Base-by-base conservation (phyloP, 1,140 invertebrate species). In the Trichonephila inaurata region DNA sequence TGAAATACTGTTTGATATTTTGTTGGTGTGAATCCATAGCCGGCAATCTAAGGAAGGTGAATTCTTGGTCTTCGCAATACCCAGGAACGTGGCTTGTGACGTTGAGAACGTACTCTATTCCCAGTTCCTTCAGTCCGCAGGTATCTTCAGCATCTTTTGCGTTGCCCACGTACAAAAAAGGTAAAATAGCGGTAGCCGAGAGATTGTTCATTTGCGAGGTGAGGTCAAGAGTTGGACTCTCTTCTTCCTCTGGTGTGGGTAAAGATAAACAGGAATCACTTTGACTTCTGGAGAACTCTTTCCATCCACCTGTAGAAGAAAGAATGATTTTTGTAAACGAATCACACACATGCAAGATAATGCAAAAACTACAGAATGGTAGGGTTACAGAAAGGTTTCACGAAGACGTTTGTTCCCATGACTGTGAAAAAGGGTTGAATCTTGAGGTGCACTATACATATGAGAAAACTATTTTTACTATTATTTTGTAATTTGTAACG, bases 1-100 rank as follows among this genome's bases (percentile, higher is more conserved):
- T 97, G 96, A 98, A 99, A 96, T 98, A 98, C 96, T 98, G 98
- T 95, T 98, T 98, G 21, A 98, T 97, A 96, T 99, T 98, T 95
- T 98, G 98, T 95, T 98, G 97, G 18, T 97, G 97, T 72, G 97
- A 98, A 96, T 99, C 98, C 44, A 97, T 97, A 77, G 98, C 98
- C 33, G 98, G 98, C 95, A 98, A 97, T 95, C 98, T 97, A 95
- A 98, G 97, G 96, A 98, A 98, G 77, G 97, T 97, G 95, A 98
- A 97, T 40, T 97, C 97, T 94, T 95, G 96, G 94, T 96, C 96
- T 96, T 97, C 97, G 96, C 97, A 97, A 95, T 97, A 97, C 58
- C 97, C 97, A 62, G 97, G 97, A 95, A 97, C 95, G 95, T 98
- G 97, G 95, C 97, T 97, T 94, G 98, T 98, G 91, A 98, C 98